Conservation (phyloP, 2,797 vertebrate species). For the Rachycentron canadum region DNA sequence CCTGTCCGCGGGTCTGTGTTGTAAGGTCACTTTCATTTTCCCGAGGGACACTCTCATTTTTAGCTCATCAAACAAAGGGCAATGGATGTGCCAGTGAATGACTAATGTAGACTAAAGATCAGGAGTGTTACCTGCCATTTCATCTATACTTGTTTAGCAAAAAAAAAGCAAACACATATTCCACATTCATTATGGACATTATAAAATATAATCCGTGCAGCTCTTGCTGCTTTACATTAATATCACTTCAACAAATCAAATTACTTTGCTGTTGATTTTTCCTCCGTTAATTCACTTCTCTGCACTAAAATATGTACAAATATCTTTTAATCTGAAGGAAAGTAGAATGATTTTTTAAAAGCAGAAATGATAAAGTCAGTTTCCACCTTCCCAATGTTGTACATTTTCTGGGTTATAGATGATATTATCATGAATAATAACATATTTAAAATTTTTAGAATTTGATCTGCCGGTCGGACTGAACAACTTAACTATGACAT, state of each 20-base stretch:
- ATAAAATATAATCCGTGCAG: background rate
- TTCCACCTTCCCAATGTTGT: background rate
- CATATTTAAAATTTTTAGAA: background rate
- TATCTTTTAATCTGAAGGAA: background rate
- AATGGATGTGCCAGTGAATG: background rate
- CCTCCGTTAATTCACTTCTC: background rate
- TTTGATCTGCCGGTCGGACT: background rate
- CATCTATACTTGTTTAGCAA: slow-evolving; percentile 1
- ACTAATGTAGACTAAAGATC: slow-evolving; percentile 29
- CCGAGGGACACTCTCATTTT: slow-evolving; percentile 51
- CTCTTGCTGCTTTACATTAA: too few relatives aligned
- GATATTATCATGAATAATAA: background rate
- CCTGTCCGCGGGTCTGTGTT: slow-evolving; percentile 56
- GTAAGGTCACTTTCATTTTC: slow-evolving; percentile 72
- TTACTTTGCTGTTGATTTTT: background rate
- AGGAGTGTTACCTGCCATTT: slow-evolving; percentile 6
- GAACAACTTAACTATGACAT: too few relatives aligned
- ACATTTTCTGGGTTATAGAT: background rate
- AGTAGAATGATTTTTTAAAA: background rate
- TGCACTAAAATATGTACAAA: background rate
- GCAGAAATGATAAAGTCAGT: background rate
- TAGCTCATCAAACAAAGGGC: slow-evolving; percentile 52
- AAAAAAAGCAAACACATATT: background rate
- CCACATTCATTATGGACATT: background rate
- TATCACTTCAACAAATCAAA: background rate